phyloP scores from a whole-genome alignment of 2,113 vertebrate species.

The Antechinus flavipes region DNA sequence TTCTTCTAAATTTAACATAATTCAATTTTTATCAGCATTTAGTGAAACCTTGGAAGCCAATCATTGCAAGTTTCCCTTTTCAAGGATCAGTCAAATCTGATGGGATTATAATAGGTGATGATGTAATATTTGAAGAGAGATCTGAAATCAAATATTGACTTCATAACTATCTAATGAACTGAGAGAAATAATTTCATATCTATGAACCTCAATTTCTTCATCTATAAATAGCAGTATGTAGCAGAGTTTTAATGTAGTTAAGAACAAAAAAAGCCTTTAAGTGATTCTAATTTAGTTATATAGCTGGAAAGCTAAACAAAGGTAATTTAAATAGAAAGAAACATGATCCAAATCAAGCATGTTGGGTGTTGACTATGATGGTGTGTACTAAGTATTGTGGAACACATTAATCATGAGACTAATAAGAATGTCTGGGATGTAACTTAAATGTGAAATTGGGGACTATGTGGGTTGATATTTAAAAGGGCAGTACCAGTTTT shows the following conservation, averaged over 20 bases:
- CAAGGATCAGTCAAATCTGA: background rate
- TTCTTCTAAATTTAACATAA: background rate
- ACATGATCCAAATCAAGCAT: background rate
- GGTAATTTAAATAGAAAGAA: background rate
- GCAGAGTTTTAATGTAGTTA: background rate
- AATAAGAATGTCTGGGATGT: background rate
- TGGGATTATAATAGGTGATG: background rate
- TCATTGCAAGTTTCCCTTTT: background rate
- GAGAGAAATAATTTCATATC: background rate
- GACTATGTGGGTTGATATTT: accelerated
- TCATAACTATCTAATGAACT: background rate
- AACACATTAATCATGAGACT: background rate
- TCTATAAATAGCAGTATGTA: background rate
- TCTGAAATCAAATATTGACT: background rate
- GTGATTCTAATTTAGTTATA: background rate
- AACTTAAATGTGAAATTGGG: background rate
- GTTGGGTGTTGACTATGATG: background rate
- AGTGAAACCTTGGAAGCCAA: background rate
- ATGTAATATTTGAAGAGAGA: background rate
- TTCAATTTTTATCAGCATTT: background rate
- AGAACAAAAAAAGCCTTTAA: background rate
- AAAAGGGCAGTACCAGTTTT: background rate
- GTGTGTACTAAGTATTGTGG: too few relatives aligned
- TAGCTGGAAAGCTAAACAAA: background rate
- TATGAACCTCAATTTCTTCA: background rate